A percentile compares a stretch with the other conserved stretches of the same genome.
Evolutionary conservation across 2,113 vertebrate species (phyloP).

Genomic region (Spea multiplicata): DNA sequence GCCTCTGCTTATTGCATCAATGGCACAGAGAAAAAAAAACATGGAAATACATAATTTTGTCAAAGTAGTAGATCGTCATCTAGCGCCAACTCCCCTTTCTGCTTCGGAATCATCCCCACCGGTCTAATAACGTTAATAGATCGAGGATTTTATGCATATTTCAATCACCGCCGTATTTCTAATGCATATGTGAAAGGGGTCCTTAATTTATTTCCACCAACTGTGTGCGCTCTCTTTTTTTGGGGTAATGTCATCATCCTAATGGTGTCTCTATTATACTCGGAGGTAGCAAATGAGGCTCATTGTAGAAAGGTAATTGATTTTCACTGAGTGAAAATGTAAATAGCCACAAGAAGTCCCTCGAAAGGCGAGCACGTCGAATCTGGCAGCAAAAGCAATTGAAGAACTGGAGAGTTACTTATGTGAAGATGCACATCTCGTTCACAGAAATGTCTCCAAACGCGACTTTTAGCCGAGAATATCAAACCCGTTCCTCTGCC

Average conservation of each 20-base stretch:
- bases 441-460: slow-evolving; percentile 1
- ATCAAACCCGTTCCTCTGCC: no score
- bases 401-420: slow-evolving; percentile 64
- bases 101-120: slow-evolving; percentile 65
- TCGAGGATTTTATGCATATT: slow-evolving; percentile 81
- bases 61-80: slow-evolving; percentile 71
- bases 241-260: slow-evolving; percentile 86
- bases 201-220: slow-evolving; percentile 90
- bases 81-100: slow-evolving; percentile 57
- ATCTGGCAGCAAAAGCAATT: slow-evolving; percentile 66
- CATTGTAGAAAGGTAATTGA: slow-evolving; percentile 89
- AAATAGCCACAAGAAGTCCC: slow-evolving; percentile 80
- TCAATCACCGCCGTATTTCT: slow-evolving; percentile 87
- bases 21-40: slow-evolving; percentile 65
- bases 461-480: not conserved
- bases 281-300: slow-evolving; percentile 96
- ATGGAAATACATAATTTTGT: slow-evolving; percentile 78
- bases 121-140: slow-evolving; percentile 81
- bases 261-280: slow-evolving; percentile 97
- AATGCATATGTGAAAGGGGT: slow-evolving; percentile 79
- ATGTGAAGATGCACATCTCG: not conserved
- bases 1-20: slow-evolving; percentile 77
- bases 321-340: slow-evolving; percentile 84
- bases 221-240: slow-evolving; percentile 90
- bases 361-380: slow-evolving; percentile 73